These are phyloP conservation scores for Nymphalis urticae DNA, from an alignment of 2,888 invertebrate species.

Conservation along the genomic window DNA sequence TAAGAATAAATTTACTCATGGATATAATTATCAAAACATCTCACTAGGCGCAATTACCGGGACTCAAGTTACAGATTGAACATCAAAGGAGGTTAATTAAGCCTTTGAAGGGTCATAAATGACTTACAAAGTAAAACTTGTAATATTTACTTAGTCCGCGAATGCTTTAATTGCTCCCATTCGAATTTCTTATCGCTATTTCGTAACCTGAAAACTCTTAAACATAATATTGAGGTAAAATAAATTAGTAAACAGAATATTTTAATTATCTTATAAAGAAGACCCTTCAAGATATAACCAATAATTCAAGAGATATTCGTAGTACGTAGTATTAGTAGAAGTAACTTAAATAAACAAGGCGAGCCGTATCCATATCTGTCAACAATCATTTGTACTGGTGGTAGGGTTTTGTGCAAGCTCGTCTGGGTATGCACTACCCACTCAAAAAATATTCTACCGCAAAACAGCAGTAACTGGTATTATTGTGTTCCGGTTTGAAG, in stretches of 20 bases:
- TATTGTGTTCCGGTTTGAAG: too few relatives aligned
- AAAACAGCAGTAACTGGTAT: too few relatives aligned
- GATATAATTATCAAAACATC: conserved; percentile 48
- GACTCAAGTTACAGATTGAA: conserved; percentile 76
- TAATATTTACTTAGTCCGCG: conserved; percentile 72
- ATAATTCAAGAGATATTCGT: too few relatives aligned
- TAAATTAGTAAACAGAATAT: not conserved
- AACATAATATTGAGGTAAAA: not conserved
- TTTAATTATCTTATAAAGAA: too few relatives aligned
- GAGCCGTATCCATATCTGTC: too few relatives aligned
- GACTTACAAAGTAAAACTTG: conserved; percentile 65
- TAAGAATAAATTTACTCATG: conserved; percentile 31
- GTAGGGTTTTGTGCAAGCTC: too few relatives aligned
- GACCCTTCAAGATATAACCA: too few relatives aligned
- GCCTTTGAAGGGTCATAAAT: conserved; percentile 73
- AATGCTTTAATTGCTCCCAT: conserved; percentile 72
- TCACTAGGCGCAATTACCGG: conserved; percentile 65
- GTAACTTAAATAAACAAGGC: too few relatives aligned
- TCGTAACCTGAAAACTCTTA: conserved; percentile 53
- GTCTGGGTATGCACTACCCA: too few relatives aligned
- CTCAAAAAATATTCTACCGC: too few relatives aligned
- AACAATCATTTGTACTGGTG: too few relatives aligned
- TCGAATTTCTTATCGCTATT: conserved; percentile 66
- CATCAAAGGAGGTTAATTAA: conserved; percentile 79
- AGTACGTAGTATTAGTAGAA: too few relatives aligned